Conservation (phyloP, 64 coral and sea anemone genomes). For the Anthopleura sola region DNA sequence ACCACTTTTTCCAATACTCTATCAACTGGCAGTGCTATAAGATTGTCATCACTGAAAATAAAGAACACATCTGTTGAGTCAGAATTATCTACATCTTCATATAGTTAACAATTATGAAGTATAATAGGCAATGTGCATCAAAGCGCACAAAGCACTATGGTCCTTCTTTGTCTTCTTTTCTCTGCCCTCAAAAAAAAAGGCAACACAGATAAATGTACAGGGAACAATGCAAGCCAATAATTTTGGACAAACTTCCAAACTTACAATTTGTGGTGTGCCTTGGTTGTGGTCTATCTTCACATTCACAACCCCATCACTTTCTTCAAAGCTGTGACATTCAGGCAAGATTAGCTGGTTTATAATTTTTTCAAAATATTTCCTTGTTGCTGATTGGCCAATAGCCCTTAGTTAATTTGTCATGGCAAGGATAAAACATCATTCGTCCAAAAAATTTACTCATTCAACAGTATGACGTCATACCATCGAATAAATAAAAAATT, state of each 20-base stretch:
- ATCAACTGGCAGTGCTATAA: background rate
- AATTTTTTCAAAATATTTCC: background rate
- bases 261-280: slow-evolving; percentile 41
- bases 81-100: too few relatives aligned
- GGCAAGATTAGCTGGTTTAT: slow-evolving; percentile 21
- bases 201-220: too few relatives aligned
- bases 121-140: too few relatives aligned
- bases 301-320: slow-evolving; percentile 30
- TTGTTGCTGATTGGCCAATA: too few relatives aligned
- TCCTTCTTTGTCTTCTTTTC: too few relatives aligned
- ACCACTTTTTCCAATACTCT: background rate
- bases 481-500: too few relatives aligned
- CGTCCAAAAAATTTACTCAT: too few relatives aligned
- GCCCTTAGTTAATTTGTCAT: too few relatives aligned
- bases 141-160: too few relatives aligned
- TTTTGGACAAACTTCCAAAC: background rate
- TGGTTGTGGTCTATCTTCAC: slow-evolving; percentile 33
- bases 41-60: background rate
- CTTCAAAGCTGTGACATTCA: background rate
- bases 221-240: background rate
- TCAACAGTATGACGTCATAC: too few relatives aligned
- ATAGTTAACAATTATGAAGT: background rate
- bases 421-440: too few relatives aligned
- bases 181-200: too few relatives aligned
- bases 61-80: background rate